Conservation (phyloP, 2,113 vertebrate species). For the Ptilonorhynchus violaceus region DNA sequence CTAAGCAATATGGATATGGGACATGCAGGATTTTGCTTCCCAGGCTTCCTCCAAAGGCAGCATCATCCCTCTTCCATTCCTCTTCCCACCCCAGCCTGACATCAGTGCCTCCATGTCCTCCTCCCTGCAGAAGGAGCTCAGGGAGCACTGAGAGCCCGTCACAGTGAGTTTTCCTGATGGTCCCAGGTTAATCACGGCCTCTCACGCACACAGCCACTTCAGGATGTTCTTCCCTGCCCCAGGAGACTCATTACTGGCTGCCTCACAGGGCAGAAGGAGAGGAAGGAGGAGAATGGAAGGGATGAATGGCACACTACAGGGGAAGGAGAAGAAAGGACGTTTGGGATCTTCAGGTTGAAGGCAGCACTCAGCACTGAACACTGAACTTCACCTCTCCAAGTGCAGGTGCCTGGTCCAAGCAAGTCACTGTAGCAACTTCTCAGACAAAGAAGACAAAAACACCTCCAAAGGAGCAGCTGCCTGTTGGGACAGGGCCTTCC, state of each 20-base stretch:
- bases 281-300: background rate
- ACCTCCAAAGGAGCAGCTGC: background rate
- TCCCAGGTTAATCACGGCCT: background rate
- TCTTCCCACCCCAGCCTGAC: rapidly evolving
- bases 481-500: background rate
- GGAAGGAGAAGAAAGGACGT: background rate
- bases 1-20: background rate
- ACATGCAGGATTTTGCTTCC: background rate
- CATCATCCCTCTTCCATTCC: background rate
- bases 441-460: background rate
- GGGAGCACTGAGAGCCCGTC: background rate
- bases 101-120: rapidly evolving
- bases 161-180: background rate
- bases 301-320: background rate
- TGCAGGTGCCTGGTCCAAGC: rapidly evolving
- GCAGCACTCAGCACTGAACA: background rate
- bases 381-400: background rate
- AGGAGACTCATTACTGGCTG: background rate
- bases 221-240: background rate
- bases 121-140: background rate
- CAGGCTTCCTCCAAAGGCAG: background rate
- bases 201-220: rapidly evolving
- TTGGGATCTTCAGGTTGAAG: background rate
- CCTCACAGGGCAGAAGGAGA: background rate
- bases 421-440: background rate